Evolutionary conservation across 2,797 vertebrate species (phyloP), one percentile per base, ranked within the genome.

Genomic region (Siniperca undulata): DNA sequence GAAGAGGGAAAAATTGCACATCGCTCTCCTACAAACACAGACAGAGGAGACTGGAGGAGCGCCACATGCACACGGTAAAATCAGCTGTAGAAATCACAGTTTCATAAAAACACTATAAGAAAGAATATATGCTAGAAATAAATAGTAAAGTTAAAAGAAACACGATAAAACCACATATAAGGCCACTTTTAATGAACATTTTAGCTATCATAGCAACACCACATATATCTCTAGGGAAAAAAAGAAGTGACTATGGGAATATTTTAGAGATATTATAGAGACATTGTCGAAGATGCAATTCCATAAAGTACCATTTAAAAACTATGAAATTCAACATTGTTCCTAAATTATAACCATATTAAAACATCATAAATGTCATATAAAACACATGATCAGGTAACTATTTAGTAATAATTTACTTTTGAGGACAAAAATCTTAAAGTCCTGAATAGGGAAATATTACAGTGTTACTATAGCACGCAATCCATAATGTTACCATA

Each of bases 21-120:
- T 80, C 60, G 74, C 80, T 65, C 64, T 77, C 42, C 56, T 55
- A n/a, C 76, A 75, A 88, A 80, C 60, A 73, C 42, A 62, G 46
- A 20, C 62, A 16, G 78, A 50, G 46, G 50, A 22, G 67, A 44
- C 64, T 30, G 66, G n/a, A 52, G 62, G 14, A 40, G 70, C 7
- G 24, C 30, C 59, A 53, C 70, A 53, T 34, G 24, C 64, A 42
- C 60, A 53, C 22, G 2, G 48, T 2, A 0, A 60, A 20, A 60
- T 8, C 42, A 73, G 52, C 46, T 5, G 7, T 0, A 24, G 30
- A 12, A 17, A 38, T 4, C 0, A n/a, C 0, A 22, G n/a, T 19
- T 58, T 13, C 24, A 44, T 7, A n/a, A 60, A 52, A n/a, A 22
- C 22, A 6, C 0, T 0, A 2, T 0, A 0, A 24, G 5, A 17